Percentiles rank a stretch among this genome's conserved stretches.
Evolutionary conservation across 2,888 invertebrate species (phyloP).

Genomic region (Macaria notata): DNA sequence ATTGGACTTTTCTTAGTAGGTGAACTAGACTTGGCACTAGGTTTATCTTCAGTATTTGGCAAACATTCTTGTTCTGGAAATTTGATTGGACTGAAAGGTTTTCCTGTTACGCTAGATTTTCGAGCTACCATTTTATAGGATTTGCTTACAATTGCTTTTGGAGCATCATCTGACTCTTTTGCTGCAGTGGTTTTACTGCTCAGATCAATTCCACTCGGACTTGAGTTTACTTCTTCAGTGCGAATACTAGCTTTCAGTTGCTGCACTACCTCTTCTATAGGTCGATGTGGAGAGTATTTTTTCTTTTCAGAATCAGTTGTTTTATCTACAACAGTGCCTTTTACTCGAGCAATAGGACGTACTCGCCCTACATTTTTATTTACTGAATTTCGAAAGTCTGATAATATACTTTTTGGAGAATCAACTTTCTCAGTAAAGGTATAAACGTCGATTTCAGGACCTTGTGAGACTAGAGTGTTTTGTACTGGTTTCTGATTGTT

Average conservation of each 20-base stretch:
- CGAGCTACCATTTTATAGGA: conserved; percentile 80
- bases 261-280: conserved; percentile 76
- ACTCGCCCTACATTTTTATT: conserved; percentile 72
- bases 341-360: conserved; percentile 75
- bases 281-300: conserved; percentile 73
- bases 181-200: conserved; percentile 37
- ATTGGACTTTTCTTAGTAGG: conserved; percentile 46
- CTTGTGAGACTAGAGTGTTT: conserved; percentile 66
- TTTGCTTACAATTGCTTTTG: conserved; percentile 73
- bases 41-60: conserved; percentile 46
- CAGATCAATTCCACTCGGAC: conserved; percentile 43
- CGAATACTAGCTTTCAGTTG: conserved; percentile 71
- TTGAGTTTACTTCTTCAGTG: conserved; percentile 58
- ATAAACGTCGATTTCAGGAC: conserved; percentile 73
- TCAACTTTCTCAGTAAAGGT: conserved; percentile 77
- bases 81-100: conserved; percentile 74
- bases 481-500: conserved; percentile 58
- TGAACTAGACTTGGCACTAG: conserved; percentile 36
- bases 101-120: conserved; percentile 77
- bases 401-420: conserved; percentile 73
- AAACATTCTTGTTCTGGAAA: conserved; percentile 62
- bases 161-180: conserved; percentile 56
- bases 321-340: conserved; percentile 75
- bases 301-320: conserved; percentile 71
- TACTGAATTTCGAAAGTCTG: conserved; percentile 68